Conservation (phyloP, 2,113 vertebrate species). For the Nycticryphes semicollaris region DNA sequence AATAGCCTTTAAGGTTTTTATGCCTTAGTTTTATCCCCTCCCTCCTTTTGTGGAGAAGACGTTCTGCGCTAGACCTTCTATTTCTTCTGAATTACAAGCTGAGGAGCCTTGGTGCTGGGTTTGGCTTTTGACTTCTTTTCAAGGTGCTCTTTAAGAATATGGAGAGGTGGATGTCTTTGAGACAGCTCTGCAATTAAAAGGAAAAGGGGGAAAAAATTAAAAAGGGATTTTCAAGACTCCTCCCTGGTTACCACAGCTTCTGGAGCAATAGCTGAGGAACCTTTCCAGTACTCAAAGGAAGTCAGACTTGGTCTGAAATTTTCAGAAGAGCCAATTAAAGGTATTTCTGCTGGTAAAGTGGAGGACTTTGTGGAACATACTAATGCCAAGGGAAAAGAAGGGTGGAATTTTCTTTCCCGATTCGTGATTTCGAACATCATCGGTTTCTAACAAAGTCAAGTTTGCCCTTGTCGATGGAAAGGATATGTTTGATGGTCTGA, state of each 20-base stretch:
- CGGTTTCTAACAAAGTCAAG: background rate
- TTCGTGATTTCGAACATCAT: background rate
- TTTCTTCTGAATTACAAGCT: background rate
- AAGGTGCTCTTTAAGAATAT: background rate
- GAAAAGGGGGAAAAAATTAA: background rate
- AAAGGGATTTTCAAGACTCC: background rate
- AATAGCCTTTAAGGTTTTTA: conserved; percentile 19
- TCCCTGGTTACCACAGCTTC: background rate
- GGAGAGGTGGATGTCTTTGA: background rate
- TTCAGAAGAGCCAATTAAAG: background rate
- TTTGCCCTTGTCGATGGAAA: background rate
- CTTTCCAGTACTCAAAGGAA: background rate
- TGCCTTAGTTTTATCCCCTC: background rate
- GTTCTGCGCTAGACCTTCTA: background rate
- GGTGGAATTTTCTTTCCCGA: background rate
- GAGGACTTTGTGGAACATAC: background rate
- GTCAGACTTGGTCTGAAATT: background rate
- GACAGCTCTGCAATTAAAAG: background rate
- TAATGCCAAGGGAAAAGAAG: background rate
- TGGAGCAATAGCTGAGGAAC: background rate
- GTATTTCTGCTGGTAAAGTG: background rate
- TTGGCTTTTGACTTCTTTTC: background rate
- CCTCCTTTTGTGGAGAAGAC: background rate
- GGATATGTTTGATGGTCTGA: background rate
- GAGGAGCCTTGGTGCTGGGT: background rate